These are phyloP conservation scores for Smutsia temminckii DNA, from an alignment of 2,797 vertebrate genomes.

Conservation along the genomic window DNA sequence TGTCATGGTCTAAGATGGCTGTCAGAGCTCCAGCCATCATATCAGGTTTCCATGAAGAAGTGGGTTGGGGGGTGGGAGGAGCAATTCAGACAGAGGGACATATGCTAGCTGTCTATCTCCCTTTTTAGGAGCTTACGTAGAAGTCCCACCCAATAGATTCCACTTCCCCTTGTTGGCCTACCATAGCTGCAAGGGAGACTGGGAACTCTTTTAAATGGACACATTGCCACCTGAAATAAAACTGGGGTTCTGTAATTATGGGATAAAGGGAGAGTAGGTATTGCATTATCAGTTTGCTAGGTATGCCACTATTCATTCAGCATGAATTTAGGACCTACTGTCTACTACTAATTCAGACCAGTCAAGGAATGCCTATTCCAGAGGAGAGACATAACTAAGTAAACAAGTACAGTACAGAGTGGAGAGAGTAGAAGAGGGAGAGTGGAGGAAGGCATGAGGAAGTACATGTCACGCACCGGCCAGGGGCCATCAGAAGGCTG, in stretches of 20 bases:
- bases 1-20: neutral
- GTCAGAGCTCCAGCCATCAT: neutral
- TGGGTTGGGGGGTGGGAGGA: neutral
- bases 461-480: neutral
- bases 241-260: neutral
- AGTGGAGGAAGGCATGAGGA: neutral
- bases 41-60: neutral
- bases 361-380: neutral
- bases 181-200: neutral
- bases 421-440: neutral
- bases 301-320: neutral
- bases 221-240: neutral
- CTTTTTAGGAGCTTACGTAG: neutral
- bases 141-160: neutral
- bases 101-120: neutral
- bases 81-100: neutral
- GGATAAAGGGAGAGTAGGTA: neutral
- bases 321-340: neutral
- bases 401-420: neutral
- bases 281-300: neutral
- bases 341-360: neutral
- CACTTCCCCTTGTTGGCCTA: neutral
- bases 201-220: neutral
- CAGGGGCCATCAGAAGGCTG: too few species aligned
- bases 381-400: neutral